phyloP scores from a whole-genome alignment of 1,140 invertebrate genomes.

The Probaryconus sp. region DNA sequence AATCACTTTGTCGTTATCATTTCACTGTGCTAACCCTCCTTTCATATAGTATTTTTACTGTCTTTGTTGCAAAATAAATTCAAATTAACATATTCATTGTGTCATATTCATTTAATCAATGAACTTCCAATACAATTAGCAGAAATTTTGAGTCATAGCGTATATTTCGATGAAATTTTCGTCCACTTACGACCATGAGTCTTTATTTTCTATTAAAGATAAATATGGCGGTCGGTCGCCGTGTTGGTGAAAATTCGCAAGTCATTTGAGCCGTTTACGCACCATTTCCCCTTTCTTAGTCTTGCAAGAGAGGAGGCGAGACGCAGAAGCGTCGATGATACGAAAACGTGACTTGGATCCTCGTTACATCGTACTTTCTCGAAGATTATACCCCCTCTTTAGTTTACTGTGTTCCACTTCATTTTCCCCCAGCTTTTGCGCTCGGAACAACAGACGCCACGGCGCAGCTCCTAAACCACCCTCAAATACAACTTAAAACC shows the following conservation, averaged over 20 bases:
- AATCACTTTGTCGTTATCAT: too few species aligned
- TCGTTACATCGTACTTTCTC: constrained; percentile 61
- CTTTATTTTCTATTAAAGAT: constrained; percentile 76
- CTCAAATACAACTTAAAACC: constrained; percentile 39
- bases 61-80: too few species aligned
- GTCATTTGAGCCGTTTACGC: constrained; percentile 78
- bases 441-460: constrained; percentile 36
- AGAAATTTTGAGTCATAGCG: constrained; percentile 65
- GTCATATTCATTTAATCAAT: too few species aligned
- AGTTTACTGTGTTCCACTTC: constrained; percentile 16
- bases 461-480: constrained; percentile 34
- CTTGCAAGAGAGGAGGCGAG: not conserved
- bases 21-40: too few species aligned
- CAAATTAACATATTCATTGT: too few species aligned
- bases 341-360: constrained; percentile 62
- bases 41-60: too few species aligned
- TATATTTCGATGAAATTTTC: constrained; percentile 68
- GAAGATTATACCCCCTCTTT: constrained; percentile 57
- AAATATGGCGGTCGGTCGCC: constrained; percentile 68
- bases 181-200: constrained; percentile 62
- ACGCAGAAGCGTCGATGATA: constrained; percentile 18
- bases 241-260: constrained; percentile 73
- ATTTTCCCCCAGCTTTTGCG: constrained; percentile 38
- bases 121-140: constrained; percentile 61
- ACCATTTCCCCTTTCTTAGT: constrained; percentile 76